A percentile compares a stretch with the other conserved stretches of the same genome.
phyloP scores from a whole-genome alignment of 2,113 vertebrate genomes.

The Amia ocellicauda region DNA sequence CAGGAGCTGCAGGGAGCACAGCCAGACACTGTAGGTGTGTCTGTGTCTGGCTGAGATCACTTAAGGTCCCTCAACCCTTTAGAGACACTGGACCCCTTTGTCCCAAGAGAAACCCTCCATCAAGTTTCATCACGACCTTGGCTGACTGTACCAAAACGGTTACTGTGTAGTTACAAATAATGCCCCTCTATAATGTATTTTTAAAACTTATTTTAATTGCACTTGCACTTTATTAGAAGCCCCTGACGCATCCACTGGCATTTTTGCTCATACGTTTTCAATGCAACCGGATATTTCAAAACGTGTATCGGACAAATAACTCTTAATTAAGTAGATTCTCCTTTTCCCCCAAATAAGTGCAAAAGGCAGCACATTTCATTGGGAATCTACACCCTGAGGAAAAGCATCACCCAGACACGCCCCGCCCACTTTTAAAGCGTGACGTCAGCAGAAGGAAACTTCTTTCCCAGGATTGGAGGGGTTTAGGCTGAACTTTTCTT shows the following conservation, averaged over 20 bases:
- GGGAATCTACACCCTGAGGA: not conserved
- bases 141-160: not conserved
- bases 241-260: no score
- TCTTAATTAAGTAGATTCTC: not conserved
- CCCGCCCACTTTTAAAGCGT: conserved; percentile 51
- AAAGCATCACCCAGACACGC: conserved; percentile 32
- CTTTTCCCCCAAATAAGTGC: not conserved
- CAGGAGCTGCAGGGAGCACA: no score
- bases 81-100: not conserved
- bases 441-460: conserved; percentile 57
- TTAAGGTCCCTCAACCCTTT: not conserved
- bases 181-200: no score
- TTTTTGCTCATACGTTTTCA: not conserved
- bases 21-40: no score
- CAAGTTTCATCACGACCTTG: no score
- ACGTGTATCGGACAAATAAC: not conserved
- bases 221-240: not conserved
- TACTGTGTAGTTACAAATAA: not conserved
- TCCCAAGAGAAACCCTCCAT: not conserved
- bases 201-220: not conserved
- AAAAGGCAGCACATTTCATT: not conserved
- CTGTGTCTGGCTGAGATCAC: not conserved
- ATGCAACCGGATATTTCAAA: not conserved
- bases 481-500: conserved; percentile 58
- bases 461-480: conserved; percentile 59